phyloP scores from a whole-genome alignment of 2,113 vertebrate genomes.

The Proterorhinus semilunaris region DNA sequence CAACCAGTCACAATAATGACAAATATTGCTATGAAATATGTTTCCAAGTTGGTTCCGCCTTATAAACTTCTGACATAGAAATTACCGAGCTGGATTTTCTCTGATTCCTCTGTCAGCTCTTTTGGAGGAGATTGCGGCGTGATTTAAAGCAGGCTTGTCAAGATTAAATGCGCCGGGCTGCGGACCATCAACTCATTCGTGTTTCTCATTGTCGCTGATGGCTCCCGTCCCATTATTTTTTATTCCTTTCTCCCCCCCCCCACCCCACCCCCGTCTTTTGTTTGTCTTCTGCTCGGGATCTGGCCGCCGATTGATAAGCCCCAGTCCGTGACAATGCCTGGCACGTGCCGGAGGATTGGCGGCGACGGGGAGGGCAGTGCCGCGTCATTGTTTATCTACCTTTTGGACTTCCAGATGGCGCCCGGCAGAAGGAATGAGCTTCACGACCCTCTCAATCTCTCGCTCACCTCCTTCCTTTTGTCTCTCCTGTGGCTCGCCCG shows the following conservation, averaged over 20 bases:
- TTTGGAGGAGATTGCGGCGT: constrained; percentile 52
- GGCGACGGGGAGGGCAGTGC: constrained; percentile 54
- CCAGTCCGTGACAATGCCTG: constrained; percentile 75
- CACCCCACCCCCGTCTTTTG: constrained; percentile 58
- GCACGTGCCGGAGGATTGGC: constrained; percentile 49
- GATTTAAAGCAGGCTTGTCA: constrained; percentile 64
- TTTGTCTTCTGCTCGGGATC: constrained; percentile 72
- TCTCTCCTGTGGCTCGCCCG: constrained; percentile 53
- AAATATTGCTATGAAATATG: no score
- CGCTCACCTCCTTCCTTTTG: constrained; percentile 18
- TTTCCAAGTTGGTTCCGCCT: no score
- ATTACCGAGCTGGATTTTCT: constrained; percentile 46
- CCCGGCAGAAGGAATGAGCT: constrained; percentile 74
- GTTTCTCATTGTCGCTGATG: constrained; percentile 65
- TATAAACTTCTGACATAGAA: no score
- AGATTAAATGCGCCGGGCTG: constrained; percentile 63
- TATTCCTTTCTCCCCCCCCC: constrained; percentile 34
- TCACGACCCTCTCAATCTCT: constrained; percentile 46
- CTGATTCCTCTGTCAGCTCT: constrained; percentile 26
- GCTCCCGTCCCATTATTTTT: constrained; percentile 58
- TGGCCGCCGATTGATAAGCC: constrained; percentile 79
- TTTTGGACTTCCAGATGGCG: constrained; percentile 77
- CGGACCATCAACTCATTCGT: constrained; percentile 68
- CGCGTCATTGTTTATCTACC: constrained; percentile 78
- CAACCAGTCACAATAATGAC: no score